Percentiles rank a stretch among this genome's conserved stretches.
These are phyloP conservation scores for Zaprionus camerounensis DNA, from an alignment of 1,140 invertebrate genomes.

Conservation along the genomic window DNA sequence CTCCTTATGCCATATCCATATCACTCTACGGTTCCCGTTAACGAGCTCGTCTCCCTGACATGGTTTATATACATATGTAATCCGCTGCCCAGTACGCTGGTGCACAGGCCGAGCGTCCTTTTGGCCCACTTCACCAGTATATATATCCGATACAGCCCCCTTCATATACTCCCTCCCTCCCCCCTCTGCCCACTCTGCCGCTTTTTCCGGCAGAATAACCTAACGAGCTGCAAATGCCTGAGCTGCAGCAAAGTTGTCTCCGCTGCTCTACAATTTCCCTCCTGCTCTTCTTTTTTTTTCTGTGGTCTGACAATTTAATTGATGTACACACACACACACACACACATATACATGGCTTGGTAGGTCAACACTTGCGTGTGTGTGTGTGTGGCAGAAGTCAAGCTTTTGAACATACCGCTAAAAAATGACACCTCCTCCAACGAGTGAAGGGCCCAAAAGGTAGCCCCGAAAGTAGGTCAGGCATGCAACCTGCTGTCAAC, in stretches of 20 bases:
- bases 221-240: conserved; percentile 46
- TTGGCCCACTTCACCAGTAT: conserved; percentile 31
- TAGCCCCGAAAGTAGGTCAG: conserved; percentile 68
- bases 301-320: conserved; percentile 78
- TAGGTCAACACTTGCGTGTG: neutral
- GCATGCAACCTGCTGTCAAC: conserved; percentile 78
- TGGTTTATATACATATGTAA: conserved; percentile 24
- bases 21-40: conserved; percentile 21
- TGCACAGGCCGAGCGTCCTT: conserved; percentile 17
- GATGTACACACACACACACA: conserved; percentile 68
- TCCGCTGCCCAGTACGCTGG: conserved; percentile 21
- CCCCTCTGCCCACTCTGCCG: neutral
- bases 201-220: conserved; percentile 26
- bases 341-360: no score
- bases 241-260: conserved; percentile 31
- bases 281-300: conserved; percentile 11
- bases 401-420: conserved; percentile 77
- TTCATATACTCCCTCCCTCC: neutral
- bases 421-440: conserved; percentile 68
- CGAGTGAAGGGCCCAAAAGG: conserved; percentile 27
- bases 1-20: conserved; percentile 6
- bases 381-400: conserved; percentile 23
- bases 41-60: conserved; percentile 53
- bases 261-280: conserved; percentile 9
- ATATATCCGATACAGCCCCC: neutral